Evolutionary conservation across 2,797 vertebrate genomes (phyloP).

Genomic region (Pangasius mekongensis): DNA sequence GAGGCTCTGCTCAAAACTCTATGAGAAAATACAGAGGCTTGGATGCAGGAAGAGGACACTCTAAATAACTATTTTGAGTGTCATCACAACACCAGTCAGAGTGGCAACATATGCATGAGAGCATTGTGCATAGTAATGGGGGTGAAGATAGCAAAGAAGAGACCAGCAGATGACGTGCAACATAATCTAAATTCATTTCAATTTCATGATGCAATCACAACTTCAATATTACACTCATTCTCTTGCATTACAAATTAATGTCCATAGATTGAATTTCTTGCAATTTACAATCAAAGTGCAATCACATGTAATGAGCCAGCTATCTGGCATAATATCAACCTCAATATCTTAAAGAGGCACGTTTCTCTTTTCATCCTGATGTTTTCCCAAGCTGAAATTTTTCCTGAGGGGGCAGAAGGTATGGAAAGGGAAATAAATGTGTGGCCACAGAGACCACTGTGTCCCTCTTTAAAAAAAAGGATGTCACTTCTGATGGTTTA

Average conservation of each 20-base stretch:
- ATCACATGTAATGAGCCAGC: slow-evolving; percentile 3
- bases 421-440: slow-evolving; percentile 45
- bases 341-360: background rate
- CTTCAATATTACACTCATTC: slow-evolving; percentile 26
- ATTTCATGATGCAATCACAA: slow-evolving; percentile 2
- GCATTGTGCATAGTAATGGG: slow-evolving; percentile 20
- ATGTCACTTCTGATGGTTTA: slow-evolving; percentile 43
- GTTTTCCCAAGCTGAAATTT: background rate
- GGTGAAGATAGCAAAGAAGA: slow-evolving; percentile 38
- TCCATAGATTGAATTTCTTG: slow-evolving; percentile 17
- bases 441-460: slow-evolving; percentile 40
- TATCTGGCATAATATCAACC: slow-evolving; percentile 20
- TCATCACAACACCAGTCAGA: slow-evolving; percentile 1
- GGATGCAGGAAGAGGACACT: slow-evolving; percentile 40
- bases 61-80: slow-evolving; percentile 21
- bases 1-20: slow-evolving; percentile 26
- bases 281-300: slow-evolving; percentile 29
- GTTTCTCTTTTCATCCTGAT: background rate
- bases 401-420: slow-evolving; percentile 9
- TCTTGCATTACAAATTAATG: slow-evolving; percentile 40
- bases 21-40: slow-evolving; percentile 36
- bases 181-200: slow-evolving; percentile 27
- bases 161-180: slow-evolving; percentile 3
- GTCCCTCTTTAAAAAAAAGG: slow-evolving; percentile 29
- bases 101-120: background rate